Evolutionary conservation across 2,113 vertebrate species (phyloP).

Genomic region (Siniperca chuatsi): DNA sequence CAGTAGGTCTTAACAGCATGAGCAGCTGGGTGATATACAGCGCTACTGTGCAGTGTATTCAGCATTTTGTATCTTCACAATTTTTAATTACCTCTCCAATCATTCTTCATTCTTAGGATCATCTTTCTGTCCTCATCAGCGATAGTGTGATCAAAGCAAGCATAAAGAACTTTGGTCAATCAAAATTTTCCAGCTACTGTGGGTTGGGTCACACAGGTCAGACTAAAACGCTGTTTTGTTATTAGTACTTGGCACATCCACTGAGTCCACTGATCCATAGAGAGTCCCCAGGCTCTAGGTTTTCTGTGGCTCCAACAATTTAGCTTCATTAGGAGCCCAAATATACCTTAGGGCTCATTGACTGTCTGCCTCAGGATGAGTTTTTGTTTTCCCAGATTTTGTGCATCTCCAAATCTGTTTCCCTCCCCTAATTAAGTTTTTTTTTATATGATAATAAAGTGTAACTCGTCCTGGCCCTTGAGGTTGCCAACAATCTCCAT

Average conservation of each 20-base stretch:
- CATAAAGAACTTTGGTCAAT: constrained; percentile 4
- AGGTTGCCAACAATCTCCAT: constrained; percentile 37
- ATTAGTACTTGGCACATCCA: constrained; percentile 22
- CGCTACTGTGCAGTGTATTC: background rate
- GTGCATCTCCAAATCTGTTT: constrained; percentile 53
- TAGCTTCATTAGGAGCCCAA: constrained; percentile 64
- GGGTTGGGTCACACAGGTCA: constrained; percentile 8
- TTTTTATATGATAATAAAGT: constrained; percentile 64
- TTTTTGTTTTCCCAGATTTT: constrained; percentile 60
- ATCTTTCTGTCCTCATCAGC: background rate
- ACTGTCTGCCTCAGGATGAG: constrained; percentile 46
- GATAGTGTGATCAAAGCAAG: background rate
- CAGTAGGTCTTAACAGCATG: constrained; percentile 12
- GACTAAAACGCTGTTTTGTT: constrained; percentile 14
- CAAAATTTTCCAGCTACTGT: background rate
- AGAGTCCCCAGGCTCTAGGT: constrained; percentile 29
- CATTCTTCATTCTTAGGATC: constrained; percentile 7
- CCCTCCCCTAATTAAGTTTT: constrained; percentile 53
- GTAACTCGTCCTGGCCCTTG: constrained; percentile 29
- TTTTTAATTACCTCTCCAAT: constrained; percentile 20
- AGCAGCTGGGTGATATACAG: constrained; percentile 28
- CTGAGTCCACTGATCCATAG: constrained; percentile 35
- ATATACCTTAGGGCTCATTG: constrained; percentile 72
- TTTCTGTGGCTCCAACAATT: constrained; percentile 45
- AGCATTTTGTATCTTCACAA: constrained; percentile 2